Evolutionary conservation across 1,140 invertebrate genomes (phyloP), one percentile per base, ranked within the genome.

Genomic region (Ectropis grisescens): DNA sequence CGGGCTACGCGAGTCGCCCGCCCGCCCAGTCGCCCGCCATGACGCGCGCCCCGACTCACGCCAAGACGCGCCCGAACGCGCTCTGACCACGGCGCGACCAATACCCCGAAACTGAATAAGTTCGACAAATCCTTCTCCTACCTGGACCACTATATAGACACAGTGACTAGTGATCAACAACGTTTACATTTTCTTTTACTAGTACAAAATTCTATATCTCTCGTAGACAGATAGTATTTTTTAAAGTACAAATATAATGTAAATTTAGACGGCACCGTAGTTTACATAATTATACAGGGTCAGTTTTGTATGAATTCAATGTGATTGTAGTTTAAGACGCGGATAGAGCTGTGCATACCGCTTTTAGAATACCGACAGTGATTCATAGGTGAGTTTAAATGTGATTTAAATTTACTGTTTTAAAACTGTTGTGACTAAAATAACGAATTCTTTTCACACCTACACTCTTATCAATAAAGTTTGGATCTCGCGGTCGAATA

Each of bases 221-320:
- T 37, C 41, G 53, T 64, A 69, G 58, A 64, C 45, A 59, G 44
- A 69, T 72, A 80, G 58, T 75, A 72, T 71, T 78, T 80, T 75
- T 78, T 67, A 78, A 72, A 78, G 72, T 78, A 78, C 72, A 79
- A 81, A 76, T n/a, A 65, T 74, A 75, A 74, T 71, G 70, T 72
- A 75, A 74, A 39, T n/a, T 59, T 72, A 68, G 61, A 10, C 56
- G 59, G 61, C 62, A 70, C 57, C 49, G 67, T 79, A 75, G 70
- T 55, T 57, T 67, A 58, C 61, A 64, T 79, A 74, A 69, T 62
- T 58, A 71, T 76, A 81, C 76, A 81, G 76, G 76, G 76, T 81
- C 72, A 68, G 71, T 76, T 79, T 81, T 81, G 69, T 81, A 78
- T 76, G 69, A 81, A 78, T 74, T 71, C 71, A 76, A 74, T 81